Conservation (phyloP, 2,888 invertebrate genomes). For the Tachina grossa region DNA sequence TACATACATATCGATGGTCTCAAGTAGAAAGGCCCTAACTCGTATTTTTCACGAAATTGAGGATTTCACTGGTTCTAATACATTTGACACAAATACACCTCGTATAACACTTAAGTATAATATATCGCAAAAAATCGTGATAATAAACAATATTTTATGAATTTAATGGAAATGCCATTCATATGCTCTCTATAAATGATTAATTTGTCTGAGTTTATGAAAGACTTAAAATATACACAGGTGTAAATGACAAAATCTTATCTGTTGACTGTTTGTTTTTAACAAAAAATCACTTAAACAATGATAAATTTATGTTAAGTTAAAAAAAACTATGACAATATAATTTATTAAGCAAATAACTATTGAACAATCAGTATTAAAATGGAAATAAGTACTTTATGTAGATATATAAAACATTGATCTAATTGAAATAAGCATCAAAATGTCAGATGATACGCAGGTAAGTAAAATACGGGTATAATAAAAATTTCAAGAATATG, state of each 20-base stretch:
- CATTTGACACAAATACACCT: no score
- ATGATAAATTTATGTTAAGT: slow-evolving; percentile 48
- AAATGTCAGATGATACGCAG: slow-evolving; percentile 57
- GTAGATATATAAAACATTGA: background rate
- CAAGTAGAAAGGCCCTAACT: no score
- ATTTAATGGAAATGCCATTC: slow-evolving; percentile 67
- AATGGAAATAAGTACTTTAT: slow-evolving; percentile 22
- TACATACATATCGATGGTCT: no score
- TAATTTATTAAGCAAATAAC: slow-evolving; percentile 37
- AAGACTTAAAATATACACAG: slow-evolving; percentile 47
- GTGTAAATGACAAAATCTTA: slow-evolving; percentile 61
- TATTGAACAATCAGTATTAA: slow-evolving; percentile 17
- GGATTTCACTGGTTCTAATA: no score
- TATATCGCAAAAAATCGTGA: background rate
- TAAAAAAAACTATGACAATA: slow-evolving; percentile 29
- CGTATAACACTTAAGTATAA: no score
- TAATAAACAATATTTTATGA: slow-evolving; percentile 17
- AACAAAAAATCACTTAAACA: slow-evolving; percentile 15
- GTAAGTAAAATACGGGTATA: slow-evolving; percentile 22
- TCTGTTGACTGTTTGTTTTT: slow-evolving; percentile 29
- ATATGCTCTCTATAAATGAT: slow-evolving; percentile 28
- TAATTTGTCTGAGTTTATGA: slow-evolving; percentile 52
- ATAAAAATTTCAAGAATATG: background rate
- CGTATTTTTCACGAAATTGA: no score
- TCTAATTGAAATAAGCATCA: background rate